A percentile compares a stretch with the other conserved stretches of the same genome.
phyloP scores from a whole-genome alignment of 2,888 invertebrate species.

The Euphydryas editha region DNA sequence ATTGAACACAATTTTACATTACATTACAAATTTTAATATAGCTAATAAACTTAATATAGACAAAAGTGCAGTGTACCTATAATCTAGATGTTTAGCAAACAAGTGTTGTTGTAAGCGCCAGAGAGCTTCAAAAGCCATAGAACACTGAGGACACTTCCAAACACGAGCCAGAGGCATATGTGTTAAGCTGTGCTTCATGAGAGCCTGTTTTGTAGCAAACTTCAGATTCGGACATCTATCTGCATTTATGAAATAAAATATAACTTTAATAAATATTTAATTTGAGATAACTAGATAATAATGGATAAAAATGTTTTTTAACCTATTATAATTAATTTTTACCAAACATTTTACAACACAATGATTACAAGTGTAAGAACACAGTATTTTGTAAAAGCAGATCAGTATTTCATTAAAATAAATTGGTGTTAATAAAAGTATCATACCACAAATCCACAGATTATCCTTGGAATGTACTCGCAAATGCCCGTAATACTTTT shows the following conservation, averaged over 20 bases:
- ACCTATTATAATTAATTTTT: too few relatives aligned
- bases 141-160: constrained; percentile 74
- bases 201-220: constrained; percentile 72
- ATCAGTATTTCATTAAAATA: background rate
- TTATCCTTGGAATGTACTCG: constrained; percentile 76
- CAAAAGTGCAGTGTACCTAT: constrained; percentile 54
- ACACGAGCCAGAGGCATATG: constrained; percentile 70
- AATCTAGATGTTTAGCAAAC: constrained; percentile 70
- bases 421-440: constrained; percentile 7
- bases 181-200: constrained; percentile 71
- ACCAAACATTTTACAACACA: too few relatives aligned
- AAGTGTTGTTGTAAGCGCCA: constrained; percentile 75
- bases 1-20: constrained; percentile 26
- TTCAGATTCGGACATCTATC: constrained; percentile 72
- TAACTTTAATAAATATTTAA: too few relatives aligned
- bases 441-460: constrained; percentile 74
- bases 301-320: too few relatives aligned
- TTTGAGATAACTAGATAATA: too few relatives aligned
- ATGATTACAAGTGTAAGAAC: too few relatives aligned
- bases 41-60: background rate
- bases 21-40: background rate
- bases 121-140: constrained; percentile 70
- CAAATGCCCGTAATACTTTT: constrained; percentile 77
- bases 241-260: constrained; percentile 40
- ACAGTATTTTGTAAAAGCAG: background rate